Evolutionary conservation across 30 jellyfish, hydroid and myxozoan genomes (phyloP).

Genomic region (Aurelia aurita complex sp. Pacific): DNA sequence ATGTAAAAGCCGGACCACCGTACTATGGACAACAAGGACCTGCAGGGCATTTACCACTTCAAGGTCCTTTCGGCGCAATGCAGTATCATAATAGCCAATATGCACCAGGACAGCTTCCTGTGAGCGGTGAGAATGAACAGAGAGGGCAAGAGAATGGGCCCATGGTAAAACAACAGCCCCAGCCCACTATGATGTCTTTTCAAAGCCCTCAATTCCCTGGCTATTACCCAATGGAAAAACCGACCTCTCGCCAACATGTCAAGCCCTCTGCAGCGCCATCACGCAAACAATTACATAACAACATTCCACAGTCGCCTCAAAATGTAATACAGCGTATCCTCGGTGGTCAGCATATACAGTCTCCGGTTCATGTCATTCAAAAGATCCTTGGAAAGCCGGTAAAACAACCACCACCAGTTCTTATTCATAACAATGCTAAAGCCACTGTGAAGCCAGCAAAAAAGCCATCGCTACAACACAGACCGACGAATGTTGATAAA

Average conservation of each 20-base stretch:
- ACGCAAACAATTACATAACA: neutral
- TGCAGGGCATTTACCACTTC: conserved; percentile 38
- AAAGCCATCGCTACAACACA: neutral
- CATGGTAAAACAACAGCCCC: neutral
- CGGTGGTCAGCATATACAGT: conserved; percentile 18
- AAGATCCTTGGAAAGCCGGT: conserved; percentile 3
- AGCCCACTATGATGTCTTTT: conserved; percentile 12
- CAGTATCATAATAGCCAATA: conserved; percentile 5
- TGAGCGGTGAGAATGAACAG: neutral
- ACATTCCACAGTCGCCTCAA: conserved; percentile 37
- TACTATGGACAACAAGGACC: conserved; percentile 57
- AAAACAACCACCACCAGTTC: conserved; percentile 1
- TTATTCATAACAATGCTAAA: neutral
- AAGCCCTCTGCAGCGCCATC: conserved; percentile 22
- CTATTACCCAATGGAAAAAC: conserved; percentile 25
- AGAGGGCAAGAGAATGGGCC: neutral
- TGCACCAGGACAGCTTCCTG: neutral
- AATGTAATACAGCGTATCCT: conserved; percentile 26
- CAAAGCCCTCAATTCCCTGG: conserved; percentile 7
- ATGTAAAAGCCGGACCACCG: conserved; percentile 66
- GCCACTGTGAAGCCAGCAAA: neutral
- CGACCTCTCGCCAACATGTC: neutral
- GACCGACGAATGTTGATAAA: neutral
- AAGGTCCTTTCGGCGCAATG: conserved; percentile 22
- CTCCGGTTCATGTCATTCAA: conserved; percentile 25